Evolutionary conservation across 1,140 invertebrate species (phyloP), one percentile per base, ranked within the genome.

Genomic region (Drosophila dunni): DNA sequence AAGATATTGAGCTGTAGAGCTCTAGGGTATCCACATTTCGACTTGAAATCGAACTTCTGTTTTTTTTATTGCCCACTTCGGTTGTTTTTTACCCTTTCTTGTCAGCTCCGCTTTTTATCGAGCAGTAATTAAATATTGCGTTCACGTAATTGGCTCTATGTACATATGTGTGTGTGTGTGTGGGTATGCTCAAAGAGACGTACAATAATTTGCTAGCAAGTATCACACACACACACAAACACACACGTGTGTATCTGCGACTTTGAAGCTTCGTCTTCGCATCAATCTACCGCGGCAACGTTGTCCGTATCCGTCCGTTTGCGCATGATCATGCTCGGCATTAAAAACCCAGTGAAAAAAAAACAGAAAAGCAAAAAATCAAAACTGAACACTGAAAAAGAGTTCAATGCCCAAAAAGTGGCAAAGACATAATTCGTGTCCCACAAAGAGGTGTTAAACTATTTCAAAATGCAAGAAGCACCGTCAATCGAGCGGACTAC

Each of bases 331-430:
- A 78, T 76, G 62, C 56, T 63, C 45, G 38, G 69, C 62, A 67
- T 67, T 76, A 73, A 76, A 62, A 42, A 24, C 42, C 20, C 8
- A 44, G 58, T 24, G 11, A 20, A 20, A 24, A 20, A 29, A 29
- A 29, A 11, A 11, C 15, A 48, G 1, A 24, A 48, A n/a, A 7
- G n/a, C n/a, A 33, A 51, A 24, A 48, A 20, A 29, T 10, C 9
- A 24, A 48, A 48, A 6, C 24, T 29, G 3, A 29, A 29, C 2
- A 29, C 24, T 29, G 24, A 17, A 50, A 50, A 50, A 66, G 60
- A 68, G 77, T 79, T 79, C 67, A 81, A 76, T 79, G 72, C 54
- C 77, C 77, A 79, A 67, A 75, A 79, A 75, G 54, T 79, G 62
- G 44, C 62, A 53, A 45, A 56, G 65, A 78, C 65, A 78, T 64